phyloP scores from a whole-genome alignment of 1,140 invertebrate species.

The Anastrepha ludens region DNA sequence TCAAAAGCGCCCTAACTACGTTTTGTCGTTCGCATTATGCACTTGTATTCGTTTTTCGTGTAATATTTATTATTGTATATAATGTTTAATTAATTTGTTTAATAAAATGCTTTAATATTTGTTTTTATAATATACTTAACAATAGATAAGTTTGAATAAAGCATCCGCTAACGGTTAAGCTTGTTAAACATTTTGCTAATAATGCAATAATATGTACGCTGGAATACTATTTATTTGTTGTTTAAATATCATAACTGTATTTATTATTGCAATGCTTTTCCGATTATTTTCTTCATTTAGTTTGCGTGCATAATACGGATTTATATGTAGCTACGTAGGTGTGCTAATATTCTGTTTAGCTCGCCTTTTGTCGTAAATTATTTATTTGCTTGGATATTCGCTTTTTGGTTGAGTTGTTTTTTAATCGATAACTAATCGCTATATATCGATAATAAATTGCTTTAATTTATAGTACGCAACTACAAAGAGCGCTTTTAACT shows the following conservation, averaged over 20 bases:
- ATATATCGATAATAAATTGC: conserved; percentile 38
- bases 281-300: neutral
- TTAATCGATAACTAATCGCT: neutral
- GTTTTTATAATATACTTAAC: conserved; percentile 24
- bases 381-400: neutral
- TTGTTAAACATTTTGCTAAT: conserved; percentile 32
- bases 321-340: too few relatives aligned
- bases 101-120: conserved; percentile 3
- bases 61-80: neutral
- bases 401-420: conserved; percentile 1
- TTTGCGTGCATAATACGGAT: conserved; percentile 4
- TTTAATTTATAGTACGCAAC: conserved; percentile 1
- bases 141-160: conserved; percentile 48
- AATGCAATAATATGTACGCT: conserved; percentile 5
- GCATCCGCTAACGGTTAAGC: conserved; percentile 14
- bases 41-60: neutral
- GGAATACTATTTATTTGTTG: neutral
- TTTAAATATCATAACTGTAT: conserved; percentile 7
- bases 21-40: neutral
- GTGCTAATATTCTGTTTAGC: neutral
- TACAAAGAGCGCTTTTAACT: neutral
- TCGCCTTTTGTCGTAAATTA: conserved; percentile 10
- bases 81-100: conserved; percentile 9
- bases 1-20: neutral
- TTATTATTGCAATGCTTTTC: neutral